phyloP scores from a whole-genome alignment of 2,888 invertebrate species.

The Cantharis flavilabris region DNA sequence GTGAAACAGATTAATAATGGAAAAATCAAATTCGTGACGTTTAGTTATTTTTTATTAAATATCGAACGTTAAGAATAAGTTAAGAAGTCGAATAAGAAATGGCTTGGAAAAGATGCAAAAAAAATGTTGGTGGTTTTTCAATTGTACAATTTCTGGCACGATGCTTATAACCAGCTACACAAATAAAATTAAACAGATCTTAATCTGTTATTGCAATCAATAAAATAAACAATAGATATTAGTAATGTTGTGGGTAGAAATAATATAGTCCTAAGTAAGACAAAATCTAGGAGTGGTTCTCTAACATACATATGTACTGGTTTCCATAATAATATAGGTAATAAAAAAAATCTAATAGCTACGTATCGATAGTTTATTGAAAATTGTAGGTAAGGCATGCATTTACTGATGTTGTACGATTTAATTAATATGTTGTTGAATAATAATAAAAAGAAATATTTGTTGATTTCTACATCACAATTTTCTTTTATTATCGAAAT shows the following conservation, averaged over 20 bases:
- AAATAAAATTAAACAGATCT: constrained; percentile 15
- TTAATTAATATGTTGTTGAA: neutral
- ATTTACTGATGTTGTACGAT: constrained; percentile 30
- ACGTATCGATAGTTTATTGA: constrained; percentile 47
- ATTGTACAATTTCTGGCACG: neutral
- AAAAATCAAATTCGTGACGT: neutral
- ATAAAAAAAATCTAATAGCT: constrained; percentile 52
- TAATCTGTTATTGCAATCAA: constrained; percentile 29
- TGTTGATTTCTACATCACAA: neutral
- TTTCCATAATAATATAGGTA: constrained; percentile 53
- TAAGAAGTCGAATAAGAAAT: neutral
- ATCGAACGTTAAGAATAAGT: neutral
- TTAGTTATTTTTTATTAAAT: neutral
- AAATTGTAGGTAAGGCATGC: constrained; percentile 52
- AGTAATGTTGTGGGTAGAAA: constrained; percentile 47
- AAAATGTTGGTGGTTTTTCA: neutral
- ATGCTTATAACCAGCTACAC: neutral
- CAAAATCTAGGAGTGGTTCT: constrained; percentile 45
- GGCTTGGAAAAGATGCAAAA: neutral
- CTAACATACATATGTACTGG: constrained; percentile 53
- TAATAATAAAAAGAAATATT: neutral
- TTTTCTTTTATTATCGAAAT: neutral
- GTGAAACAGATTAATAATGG: neutral
- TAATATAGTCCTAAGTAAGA: constrained; percentile 48
- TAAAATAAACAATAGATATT: constrained; percentile 40